These are phyloP conservation scores for Drosophila robusta DNA, from an alignment of 2,888 invertebrate species.

Conservation along the genomic window DNA sequence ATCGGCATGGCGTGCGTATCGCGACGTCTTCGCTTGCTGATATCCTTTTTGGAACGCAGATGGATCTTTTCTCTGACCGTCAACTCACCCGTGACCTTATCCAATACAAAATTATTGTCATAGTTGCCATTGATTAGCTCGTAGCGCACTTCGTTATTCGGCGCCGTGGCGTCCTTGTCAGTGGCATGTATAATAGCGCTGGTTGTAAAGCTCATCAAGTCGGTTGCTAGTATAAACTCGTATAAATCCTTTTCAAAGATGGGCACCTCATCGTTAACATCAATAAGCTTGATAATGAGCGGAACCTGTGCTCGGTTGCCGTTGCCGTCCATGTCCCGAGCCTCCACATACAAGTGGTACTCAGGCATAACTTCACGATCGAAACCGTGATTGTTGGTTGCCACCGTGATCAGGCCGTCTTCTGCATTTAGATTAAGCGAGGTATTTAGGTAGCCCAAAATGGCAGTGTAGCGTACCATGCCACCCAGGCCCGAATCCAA, in stretches of 20 bases:
- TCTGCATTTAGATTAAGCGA: conserved; percentile 91
- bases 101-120: conserved; percentile 90
- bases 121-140: conserved; percentile 92
- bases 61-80: conserved; percentile 86
- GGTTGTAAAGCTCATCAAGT: conserved; percentile 90
- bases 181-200: conserved; percentile 92
- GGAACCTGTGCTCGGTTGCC: conserved; percentile 91
- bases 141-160: conserved; percentile 94
- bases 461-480: conserved; percentile 91
- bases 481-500: conserved; percentile 91
- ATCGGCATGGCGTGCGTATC: conserved; percentile 9
- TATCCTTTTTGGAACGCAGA: conserved; percentile 83
- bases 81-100: conserved; percentile 92
- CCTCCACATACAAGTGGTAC: conserved; percentile 93
- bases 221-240: conserved; percentile 91
- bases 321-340: conserved; percentile 93
- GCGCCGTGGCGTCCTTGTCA: conserved; percentile 93
- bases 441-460: conserved; percentile 91
- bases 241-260: conserved; percentile 92
- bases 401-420: conserved; percentile 92
- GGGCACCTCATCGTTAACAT: conserved; percentile 95
- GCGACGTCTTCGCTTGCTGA: conserved; percentile 58
- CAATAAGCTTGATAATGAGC: conserved; percentile 90
- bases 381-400: conserved; percentile 90
- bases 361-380: conserved; percentile 93